Evolutionary conservation across 2,113 vertebrate genomes (phyloP), one percentile per base, ranked within the genome.

Genomic region (Colistium nudipinnis): DNA sequence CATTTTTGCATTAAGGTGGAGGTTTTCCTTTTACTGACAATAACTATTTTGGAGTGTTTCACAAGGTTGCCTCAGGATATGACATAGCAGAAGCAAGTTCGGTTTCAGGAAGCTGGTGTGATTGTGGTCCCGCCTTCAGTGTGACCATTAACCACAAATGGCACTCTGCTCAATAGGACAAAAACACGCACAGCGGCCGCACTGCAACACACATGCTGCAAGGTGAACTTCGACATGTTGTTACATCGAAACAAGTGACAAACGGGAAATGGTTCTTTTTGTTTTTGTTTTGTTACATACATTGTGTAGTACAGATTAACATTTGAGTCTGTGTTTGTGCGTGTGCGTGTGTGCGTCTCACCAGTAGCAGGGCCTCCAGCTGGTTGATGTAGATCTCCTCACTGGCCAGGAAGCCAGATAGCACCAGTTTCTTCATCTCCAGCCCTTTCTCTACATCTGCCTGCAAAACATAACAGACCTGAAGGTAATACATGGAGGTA

Each of bases 381-480:
- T 99, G 98, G 90, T 98, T 99, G 67, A 99, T 98, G 89, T 99
- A 99, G 92, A 98, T 98, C 91, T 98, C 98, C 83, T 99, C 98
- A 0, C 96, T 99, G 90, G 97, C 95, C 89, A 99, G 80, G 86
- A 99, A 97, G 25, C 97, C 98, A 0, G 96, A 98, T 16, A 99
- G 94, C 56, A 99, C 98, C 89, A 98, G 83, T 76, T 97, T 98
- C 87, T 97, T 94, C 98, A 99, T 99, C 89, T 98, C 96, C 92
- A 99, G 90, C 24, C 96, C 96, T 76, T 98, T 99, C 55, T 98
- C 96, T 1, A 91, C 88, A n/a, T 96, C 93, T 0, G 95, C 95
- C 97, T 99, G 90, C 31, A 62, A 20, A 30, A 74, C 1, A 61
- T 73, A 49, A 74, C 43, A 81, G 4, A 69, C 4, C 4, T 31